Evolutionary conservation across 2,888 invertebrate genomes (phyloP), one percentile per base, ranked within the genome.

Genomic region (Eristalis arbustorum): DNA sequence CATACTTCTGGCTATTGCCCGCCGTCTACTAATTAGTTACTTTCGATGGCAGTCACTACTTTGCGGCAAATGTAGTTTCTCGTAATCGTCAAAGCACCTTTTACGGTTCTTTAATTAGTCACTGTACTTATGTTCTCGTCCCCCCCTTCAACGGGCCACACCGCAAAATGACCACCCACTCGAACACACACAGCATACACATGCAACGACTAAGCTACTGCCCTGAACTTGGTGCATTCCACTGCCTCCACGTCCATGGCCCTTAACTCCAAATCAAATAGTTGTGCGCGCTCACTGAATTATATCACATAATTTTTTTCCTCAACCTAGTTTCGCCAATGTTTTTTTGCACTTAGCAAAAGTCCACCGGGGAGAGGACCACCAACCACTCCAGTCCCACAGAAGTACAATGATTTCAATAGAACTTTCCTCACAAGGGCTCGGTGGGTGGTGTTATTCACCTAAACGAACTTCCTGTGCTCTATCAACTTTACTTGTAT

Each of bases 401-500:
- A 13, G 59, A 59, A 59, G 25, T 59, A 59, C 59, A 59, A 59
- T 59, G 23, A 59, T 59, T 59, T 59, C 59, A 59, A 59, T 59
- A 59, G 59, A 59, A 11, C n/a, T 28, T 59, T 23, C 23, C 59
- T 25, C 3, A 13, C 25, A 59, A 23, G 13, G 4, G 25, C 25
- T 14, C 25, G 3, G 25, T 23, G 59, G 59, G 59, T 59, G 23
- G 59, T 28, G 59, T 49, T 49, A 49, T 49, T 49, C 49, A 49
- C 49, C 49, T 28, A 59, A 59, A 28, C 11, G 25, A 28, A 13
- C 59, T 59, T 59, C 59, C 59, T 23, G 25, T 28, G 59, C 25
- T 76, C 57, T 40, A 77, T 72, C 59, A 57, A 85, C 63, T 81
- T 77, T 64, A 85, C 63, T 72, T 72, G 37, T 37, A 31, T 6